Evolutionary conservation across 1,140 invertebrate species (phyloP), one percentile per base, ranked within the genome.

Genomic region (Pseudobourletiella spinata): DNA sequence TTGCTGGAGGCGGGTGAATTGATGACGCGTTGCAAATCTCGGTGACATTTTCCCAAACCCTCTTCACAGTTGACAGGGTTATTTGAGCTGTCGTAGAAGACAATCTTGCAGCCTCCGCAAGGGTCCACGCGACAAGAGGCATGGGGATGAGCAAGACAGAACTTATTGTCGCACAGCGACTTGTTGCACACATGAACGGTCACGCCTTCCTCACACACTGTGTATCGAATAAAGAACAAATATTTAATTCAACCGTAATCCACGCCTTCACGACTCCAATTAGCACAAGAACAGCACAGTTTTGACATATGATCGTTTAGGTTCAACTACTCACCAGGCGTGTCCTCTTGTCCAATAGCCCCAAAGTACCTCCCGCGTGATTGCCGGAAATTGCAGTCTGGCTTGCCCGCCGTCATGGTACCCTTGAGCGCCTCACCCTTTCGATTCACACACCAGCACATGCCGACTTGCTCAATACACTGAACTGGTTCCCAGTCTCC

Each of bases 401-500:
- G 32, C 46, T 51, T 67, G 63, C 87, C 83, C n/a, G 85, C 77
- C 3, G 84, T 84, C 26, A 89, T 72, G 0, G 86, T 86, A 1
- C 87, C 88, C 73, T 88, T 87, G 0, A 89, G 74, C 0, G 87
- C 85, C 63, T 87, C 84, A 1, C 89, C 89, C 66, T 86, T 82
- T 15, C 82, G 82, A 63, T 84, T 86, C 0, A 89, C 88, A 73
- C 89, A 91, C 88, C 88, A 91, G 72, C 88, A 91, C 0, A 91
- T 84, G 3, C 82, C 83, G 61, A 88, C 82, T 68, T 86, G 84
- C 51, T 86, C 83, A 70, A 91, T 79, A 73, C 88, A 91, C 73
- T 91, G 88, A 2, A 89, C 81, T 0, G 86, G 75, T 65, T 87
- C 83, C 88, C 88, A 92, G 43, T 80, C 82, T 0, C 88, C 88